phyloP scores from a whole-genome alignment of 2,113 vertebrate species.

The Tetraodon nigroviridis region DNA sequence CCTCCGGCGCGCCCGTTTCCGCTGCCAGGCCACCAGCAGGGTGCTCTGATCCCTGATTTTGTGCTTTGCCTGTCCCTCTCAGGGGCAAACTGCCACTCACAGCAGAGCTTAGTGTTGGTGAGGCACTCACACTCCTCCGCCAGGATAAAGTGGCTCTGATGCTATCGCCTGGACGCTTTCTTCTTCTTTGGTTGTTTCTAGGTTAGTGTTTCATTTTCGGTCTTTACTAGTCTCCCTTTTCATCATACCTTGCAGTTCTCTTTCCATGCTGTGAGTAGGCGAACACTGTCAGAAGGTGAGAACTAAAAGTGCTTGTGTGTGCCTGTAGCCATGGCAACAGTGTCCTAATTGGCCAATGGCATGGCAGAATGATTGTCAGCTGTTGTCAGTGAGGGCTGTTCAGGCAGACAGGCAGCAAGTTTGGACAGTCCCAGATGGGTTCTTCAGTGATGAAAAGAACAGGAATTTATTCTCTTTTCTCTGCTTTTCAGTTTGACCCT shows the following conservation, averaged over 20 bases:
- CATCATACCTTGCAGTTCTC: constrained; percentile 25
- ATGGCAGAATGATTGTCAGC: constrained; percentile 63
- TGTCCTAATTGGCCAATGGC: constrained; percentile 63
- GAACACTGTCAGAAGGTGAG: constrained; percentile 57
- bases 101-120: too few species aligned
- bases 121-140: too few species aligned
- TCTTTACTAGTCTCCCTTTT: constrained; percentile 13
- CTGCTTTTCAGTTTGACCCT: constrained; percentile 3
- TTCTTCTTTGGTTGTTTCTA: neutral
- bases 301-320: constrained; percentile 54
- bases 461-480: constrained; percentile 12
- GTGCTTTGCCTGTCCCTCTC: too few species aligned
- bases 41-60: too few species aligned
- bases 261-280: constrained; percentile 60
- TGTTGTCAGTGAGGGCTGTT: constrained; percentile 56
- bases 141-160: too few species aligned
- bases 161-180: neutral
- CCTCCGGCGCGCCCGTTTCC: too few species aligned
- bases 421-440: constrained; percentile 53
- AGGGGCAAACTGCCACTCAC: too few species aligned
- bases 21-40: too few species aligned
- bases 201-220: constrained; percentile 11
- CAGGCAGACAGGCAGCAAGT: constrained; percentile 36
- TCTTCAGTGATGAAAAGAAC: constrained; percentile 20
- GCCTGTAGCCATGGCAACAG: constrained; percentile 60